Evolutionary conservation across 2,888 invertebrate genomes (phyloP).

Genomic region (Sceliomorpha sp.): DNA sequence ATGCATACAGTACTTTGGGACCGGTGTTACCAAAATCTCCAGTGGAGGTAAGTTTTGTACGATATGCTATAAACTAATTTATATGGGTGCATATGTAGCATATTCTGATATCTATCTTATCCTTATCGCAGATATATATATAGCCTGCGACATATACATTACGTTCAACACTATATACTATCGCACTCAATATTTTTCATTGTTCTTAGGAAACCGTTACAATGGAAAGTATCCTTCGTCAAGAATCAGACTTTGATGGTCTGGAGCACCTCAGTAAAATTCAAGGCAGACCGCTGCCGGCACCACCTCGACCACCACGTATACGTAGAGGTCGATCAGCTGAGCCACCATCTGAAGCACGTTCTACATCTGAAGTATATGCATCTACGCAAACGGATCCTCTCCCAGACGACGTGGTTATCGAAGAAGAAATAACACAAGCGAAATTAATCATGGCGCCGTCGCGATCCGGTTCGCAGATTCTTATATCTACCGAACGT

Average conservation of each 20-base stretch:
- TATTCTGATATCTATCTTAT: too few relatives aligned
- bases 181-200: too few relatives aligned
- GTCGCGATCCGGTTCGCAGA: constrained; percentile 73
- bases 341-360: constrained; percentile 48
- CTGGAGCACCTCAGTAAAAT: constrained; percentile 88
- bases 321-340: constrained; percentile 74
- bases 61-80: too few relatives aligned
- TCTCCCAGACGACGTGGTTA: constrained; percentile 86
- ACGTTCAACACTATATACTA: not conserved
- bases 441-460: constrained; percentile 74
- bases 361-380: constrained; percentile 83
- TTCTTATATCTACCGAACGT: constrained; percentile 74
- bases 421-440: constrained; percentile 76
- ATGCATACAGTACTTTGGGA: constrained; percentile 84
- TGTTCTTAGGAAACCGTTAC: constrained; percentile 11
- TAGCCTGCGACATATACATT: too few relatives aligned
- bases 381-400: constrained; percentile 93
- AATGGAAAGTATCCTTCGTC: constrained; percentile 20
- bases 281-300: constrained; percentile 91
- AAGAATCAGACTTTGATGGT: constrained; percentile 45
- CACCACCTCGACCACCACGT: constrained; percentile 92
- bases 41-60: constrained; percentile 49
- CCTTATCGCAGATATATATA: too few relatives aligned
- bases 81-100: too few relatives aligned
- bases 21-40: constrained; percentile 81